Evolutionary conservation across 1,140 invertebrate genomes (phyloP).

Genomic region (Trichonephila inaurata): DNA sequence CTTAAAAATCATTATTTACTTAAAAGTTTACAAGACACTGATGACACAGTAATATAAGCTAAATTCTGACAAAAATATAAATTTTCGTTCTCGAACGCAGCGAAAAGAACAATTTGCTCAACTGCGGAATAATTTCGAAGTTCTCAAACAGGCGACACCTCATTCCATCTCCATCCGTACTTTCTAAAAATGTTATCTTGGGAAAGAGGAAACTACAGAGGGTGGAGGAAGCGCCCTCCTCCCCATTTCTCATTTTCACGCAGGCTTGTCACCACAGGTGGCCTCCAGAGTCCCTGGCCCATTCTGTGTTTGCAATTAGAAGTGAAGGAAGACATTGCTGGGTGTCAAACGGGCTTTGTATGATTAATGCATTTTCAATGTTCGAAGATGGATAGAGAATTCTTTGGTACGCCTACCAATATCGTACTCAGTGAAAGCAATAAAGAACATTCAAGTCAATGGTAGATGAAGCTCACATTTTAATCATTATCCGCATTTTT

Average conservation of each 20-base stretch:
- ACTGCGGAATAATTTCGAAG: neutral
- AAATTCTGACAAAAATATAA: too few relatives aligned
- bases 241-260: slow-evolving; percentile 37
- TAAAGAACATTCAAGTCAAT: too few relatives aligned
- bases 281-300: neutral
- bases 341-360: neutral
- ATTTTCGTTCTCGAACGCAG: too few relatives aligned
- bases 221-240: neutral
- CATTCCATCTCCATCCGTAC: slow-evolving; percentile 10
- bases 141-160: neutral
- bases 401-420: too few relatives aligned
- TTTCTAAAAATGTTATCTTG: slow-evolving; percentile 16
- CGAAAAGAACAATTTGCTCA: neutral
- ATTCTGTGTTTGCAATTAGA: slow-evolving; percentile 37
- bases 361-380: too few relatives aligned
- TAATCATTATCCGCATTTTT: too few relatives aligned
- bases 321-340: neutral
- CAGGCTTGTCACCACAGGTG: slow-evolving; percentile 68
- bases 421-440: too few relatives aligned
- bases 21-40: too few relatives aligned
- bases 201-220: neutral
- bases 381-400: too few relatives aligned
- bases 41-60: too few relatives aligned
- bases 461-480: too few relatives aligned
- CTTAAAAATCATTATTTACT: too few relatives aligned